Conservation (phyloP, 1,140 invertebrate genomes). For the Schlechtendalia chinensis region DNA sequence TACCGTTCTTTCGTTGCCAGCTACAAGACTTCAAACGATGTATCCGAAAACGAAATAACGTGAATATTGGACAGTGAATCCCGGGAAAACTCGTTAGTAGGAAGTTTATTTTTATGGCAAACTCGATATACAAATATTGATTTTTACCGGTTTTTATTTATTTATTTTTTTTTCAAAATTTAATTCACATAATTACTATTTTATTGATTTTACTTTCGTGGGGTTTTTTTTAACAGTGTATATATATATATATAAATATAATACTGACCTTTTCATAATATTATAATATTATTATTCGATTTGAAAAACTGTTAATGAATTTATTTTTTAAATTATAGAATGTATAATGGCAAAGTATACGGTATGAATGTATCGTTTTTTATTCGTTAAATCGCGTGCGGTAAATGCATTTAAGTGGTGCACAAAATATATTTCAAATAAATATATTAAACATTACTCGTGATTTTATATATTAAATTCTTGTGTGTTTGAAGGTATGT, state of each 20-base stretch:
- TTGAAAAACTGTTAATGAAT: too few species aligned
- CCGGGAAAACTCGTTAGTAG: slow-evolving; percentile 36
- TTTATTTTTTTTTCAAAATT: not conserved
- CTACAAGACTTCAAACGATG: slow-evolving; percentile 1
- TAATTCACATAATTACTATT: slow-evolving; percentile 9
- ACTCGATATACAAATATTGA: slow-evolving; percentile 7
- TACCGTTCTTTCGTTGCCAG: not conserved
- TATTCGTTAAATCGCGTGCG: not conserved
- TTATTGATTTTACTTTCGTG: not conserved
- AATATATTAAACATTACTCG: too few species aligned
- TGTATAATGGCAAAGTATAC: not conserved
- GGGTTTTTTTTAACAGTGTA: not conserved
- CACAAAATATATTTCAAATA: too few species aligned
- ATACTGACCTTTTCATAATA: slow-evolving; percentile 23
- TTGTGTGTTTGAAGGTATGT: too few species aligned
- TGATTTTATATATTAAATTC: too few species aligned
- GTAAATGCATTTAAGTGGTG: not conserved
- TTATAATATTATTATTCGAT: not conserved
- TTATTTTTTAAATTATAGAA: not conserved
- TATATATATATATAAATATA: too few species aligned
- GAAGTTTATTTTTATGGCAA: slow-evolving; percentile 11
- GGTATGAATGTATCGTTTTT: not conserved
- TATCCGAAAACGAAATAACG: not conserved
- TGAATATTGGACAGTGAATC: not conserved
- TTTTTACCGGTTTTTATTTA: not conserved